phyloP scores from a whole-genome alignment of 1,140 invertebrate genomes.

The Dysdera silvatica region DNA sequence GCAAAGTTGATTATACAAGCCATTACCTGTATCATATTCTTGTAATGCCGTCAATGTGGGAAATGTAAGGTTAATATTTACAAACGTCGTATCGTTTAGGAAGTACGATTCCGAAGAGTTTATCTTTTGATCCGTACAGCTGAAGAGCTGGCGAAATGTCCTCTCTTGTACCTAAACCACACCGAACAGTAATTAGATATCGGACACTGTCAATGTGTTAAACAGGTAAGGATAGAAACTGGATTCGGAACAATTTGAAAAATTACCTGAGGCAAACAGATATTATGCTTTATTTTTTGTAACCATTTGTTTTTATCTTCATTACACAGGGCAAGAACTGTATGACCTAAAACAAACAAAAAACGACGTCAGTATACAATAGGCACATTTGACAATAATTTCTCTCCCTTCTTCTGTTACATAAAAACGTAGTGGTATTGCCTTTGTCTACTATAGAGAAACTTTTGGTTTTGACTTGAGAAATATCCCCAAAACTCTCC shows the following conservation, averaged over 20 bases:
- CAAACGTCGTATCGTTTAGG: conserved; percentile 33
- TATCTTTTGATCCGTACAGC: conserved; percentile 32
- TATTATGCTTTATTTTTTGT: conserved; percentile 33
- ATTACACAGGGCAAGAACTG: conserved; percentile 47
- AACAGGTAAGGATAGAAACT: too few relatives aligned
- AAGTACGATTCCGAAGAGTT: conserved; percentile 37
- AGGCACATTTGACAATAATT: neutral
- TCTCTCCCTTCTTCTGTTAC: too few relatives aligned
- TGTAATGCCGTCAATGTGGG: conserved; percentile 34
- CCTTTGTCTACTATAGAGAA: too few relatives aligned
- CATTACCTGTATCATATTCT: conserved; percentile 41
- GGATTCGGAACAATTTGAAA: too few relatives aligned
- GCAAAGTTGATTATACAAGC: neutral
- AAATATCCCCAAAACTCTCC: too few relatives aligned
- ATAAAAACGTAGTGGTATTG: too few relatives aligned
- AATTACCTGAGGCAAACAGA: conserved; percentile 34
- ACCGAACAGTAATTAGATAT: too few relatives aligned
- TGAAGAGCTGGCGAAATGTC: conserved; percentile 39
- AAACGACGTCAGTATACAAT: neutral
- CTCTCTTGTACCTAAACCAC: conserved; percentile 35
- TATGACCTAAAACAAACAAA: conserved; percentile 45
- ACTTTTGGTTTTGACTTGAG: too few relatives aligned
- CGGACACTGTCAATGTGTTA: too few relatives aligned
- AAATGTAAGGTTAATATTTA: conserved; percentile 34
- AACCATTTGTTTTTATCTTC: conserved; percentile 46